Base-by-base conservation (phyloP, 2,888 invertebrate species). In the Plagodis dolabraria region DNA sequence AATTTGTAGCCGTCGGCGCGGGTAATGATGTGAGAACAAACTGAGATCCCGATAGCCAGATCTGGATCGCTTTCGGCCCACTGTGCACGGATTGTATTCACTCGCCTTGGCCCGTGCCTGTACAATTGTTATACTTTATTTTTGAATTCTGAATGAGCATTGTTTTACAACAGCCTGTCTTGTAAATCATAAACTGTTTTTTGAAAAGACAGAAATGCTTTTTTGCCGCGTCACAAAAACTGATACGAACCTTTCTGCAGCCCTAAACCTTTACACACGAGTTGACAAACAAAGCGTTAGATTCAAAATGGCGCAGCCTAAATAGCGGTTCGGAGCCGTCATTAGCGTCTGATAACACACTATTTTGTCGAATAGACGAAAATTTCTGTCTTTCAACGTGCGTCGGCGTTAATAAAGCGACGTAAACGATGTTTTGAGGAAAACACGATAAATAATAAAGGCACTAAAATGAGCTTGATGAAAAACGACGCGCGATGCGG, bases 1-100 rank as follows among this genome's bases (percentile, higher is more conserved):
- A 92, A 92, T 92, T 92, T 92, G 92, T 92, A 91, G 91, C 91
- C 91, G 92, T 92, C 92, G 92, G 92, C 92, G 91, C 88, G 92
- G 92, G 92, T 92, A 92, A 92, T 92, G 92, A 92, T 92, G 92
- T 92, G 92, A 92, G 92, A 92, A 92, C 92, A 91, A 89, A 91
- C 91, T 90, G 89, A 90, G 92, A 92, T 92, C 87, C 87, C 83
- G 89, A 89, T 89, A 89, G 89, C 87, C 86, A 80, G 89, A 89
- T 89, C 88, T 82, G 89, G 88, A 89, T 89, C 88, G 86, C 83
- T 84, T 80, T 82, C 83, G 83, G 86, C 83, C 83, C 86, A 83
- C 85, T 85, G 84, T 84, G 82, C 82, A 77, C 77, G 82, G 83
- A 81, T 82, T 83, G 86, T 83, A 85, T 87, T 86, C 85, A 80